Evolutionary conservation across 2,113 vertebrate genomes (phyloP).

Genomic region (Ardeotis arabs): DNA sequence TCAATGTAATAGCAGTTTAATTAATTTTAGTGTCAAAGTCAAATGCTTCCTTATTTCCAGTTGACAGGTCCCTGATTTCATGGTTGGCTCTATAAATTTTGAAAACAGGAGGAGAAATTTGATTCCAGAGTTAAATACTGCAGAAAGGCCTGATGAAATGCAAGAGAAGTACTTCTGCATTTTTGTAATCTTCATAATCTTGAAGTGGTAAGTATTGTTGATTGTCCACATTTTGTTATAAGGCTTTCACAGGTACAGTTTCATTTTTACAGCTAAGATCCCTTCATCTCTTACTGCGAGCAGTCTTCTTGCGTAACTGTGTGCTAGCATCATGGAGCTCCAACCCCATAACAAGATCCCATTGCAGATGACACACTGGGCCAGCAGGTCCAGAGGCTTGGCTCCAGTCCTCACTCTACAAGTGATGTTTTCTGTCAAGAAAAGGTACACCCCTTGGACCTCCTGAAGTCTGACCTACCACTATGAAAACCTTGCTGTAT

Average conservation of each 20-base stretch:
- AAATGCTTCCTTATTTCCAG: conserved; percentile 50
- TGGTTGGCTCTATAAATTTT: neutral
- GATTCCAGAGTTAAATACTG: neutral
- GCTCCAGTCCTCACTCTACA: neutral
- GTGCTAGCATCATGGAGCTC: neutral
- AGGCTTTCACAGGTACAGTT: neutral
- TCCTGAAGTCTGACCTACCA: neutral
- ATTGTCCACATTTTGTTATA: neutral
- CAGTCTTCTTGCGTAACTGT: neutral
- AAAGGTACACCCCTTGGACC: neutral
- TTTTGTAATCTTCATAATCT: neutral
- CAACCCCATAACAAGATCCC: neutral
- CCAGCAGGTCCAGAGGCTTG: neutral
- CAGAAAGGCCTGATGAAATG: neutral
- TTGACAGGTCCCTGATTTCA: neutral
- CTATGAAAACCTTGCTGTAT: neutral
- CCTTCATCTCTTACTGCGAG: neutral
- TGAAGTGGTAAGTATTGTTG: neutral
- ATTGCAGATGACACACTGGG: neutral
- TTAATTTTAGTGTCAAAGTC: conserved; percentile 60
- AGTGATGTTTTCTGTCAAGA: neutral
- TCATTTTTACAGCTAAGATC: neutral
- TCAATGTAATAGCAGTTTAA: conserved; percentile 45
- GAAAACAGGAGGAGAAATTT: neutral
- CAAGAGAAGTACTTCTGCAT: neutral